Base-by-base conservation (phyloP, 2,113 vertebrate species). In the Garra rufa region DNA sequence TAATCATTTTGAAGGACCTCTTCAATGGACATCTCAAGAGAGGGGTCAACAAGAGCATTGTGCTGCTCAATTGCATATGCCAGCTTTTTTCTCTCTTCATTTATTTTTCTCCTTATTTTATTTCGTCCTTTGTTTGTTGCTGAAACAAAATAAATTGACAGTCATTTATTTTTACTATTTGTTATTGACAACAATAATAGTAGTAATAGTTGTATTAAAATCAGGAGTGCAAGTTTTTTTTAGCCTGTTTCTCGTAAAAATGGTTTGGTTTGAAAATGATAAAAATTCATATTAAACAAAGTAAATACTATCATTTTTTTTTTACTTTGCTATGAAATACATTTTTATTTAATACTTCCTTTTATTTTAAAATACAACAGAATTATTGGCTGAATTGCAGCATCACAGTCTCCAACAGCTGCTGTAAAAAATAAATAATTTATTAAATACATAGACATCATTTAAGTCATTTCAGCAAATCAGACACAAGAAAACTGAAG, bases 1-100 rank as follows among this genome's bases (percentile, higher is more conserved):
- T 38, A 69, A 30, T 69, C 65, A 38, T 69, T 69, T 38, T 69
- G 65, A 21, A 69, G 65, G 65, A 69, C 30, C 30, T 69, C 65
- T 30, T 69, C 65, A 15, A 34, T 14, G 28, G 65, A 69, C 30
- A 19, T 19, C 7, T 69, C 41, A 21, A 50, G 24, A 48, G 15
- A 52, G 48, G 48, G 26, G 50, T 48, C 50, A 52, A 26, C 75
- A 48, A 76, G 21, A 26, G 15, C 46, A 76, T 52, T 48, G 26
- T 28, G 15, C 14, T 30, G 75, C 44, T 76, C 48, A 48, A 76
- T 21, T 17, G 44, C 46, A 55, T 24, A 76, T 10, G 74, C 15
- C 13, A 76, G 74, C 44, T 30, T 81, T 26, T 81, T 63, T 43
- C 24, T 44, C 30, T 65, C 65, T 30, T 38, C 30, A 3, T 69